Conservation (phyloP, 2,113 vertebrate species). For the Maccullochella peelii region DNA sequence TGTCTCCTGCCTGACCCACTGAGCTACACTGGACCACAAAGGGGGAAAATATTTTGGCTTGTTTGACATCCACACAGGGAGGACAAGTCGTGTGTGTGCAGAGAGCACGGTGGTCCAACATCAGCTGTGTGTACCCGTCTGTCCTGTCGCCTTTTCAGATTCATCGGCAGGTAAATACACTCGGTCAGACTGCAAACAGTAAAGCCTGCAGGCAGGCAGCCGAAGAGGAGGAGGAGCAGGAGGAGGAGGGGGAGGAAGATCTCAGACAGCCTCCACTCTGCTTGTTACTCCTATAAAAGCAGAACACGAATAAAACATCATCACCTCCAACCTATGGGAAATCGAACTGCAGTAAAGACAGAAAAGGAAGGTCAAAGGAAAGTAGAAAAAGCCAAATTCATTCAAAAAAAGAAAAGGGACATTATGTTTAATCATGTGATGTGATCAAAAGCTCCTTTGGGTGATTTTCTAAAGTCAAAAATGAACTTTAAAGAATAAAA, state of each 20-base stretch:
- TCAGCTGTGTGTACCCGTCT: constrained; percentile 40
- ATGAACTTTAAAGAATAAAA: too few relatives aligned
- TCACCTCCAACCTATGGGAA: neutral
- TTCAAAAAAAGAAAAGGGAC: too few relatives aligned
- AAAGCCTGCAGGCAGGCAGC: neutral
- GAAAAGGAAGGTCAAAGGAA: too few relatives aligned
- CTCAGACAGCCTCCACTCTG: neutral
- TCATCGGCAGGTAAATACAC: constrained; percentile 83
- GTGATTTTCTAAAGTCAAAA: too few relatives aligned
- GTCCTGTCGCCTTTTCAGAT: constrained; percentile 75
- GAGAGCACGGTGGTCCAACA: constrained; percentile 62
- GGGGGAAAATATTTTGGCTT: constrained; percentile 5
- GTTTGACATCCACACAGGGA: constrained; percentile 32
- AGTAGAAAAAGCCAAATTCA: too few relatives aligned
- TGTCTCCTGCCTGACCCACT: neutral
- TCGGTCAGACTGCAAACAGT: constrained; percentile 63
- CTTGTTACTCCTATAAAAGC: neutral
- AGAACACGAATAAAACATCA: neutral
- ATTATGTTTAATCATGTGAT: too few relatives aligned
- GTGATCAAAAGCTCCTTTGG: too few relatives aligned
- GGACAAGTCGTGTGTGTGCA: constrained; percentile 18
- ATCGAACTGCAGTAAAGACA: too few relatives aligned
- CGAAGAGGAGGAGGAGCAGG: neutral
- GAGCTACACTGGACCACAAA: neutral
- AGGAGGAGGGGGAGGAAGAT: neutral